Evolutionary conservation across 2,888 invertebrate species (phyloP), one percentile per base, ranked within the genome.

Genomic region (Leucozona laternaria): DNA sequence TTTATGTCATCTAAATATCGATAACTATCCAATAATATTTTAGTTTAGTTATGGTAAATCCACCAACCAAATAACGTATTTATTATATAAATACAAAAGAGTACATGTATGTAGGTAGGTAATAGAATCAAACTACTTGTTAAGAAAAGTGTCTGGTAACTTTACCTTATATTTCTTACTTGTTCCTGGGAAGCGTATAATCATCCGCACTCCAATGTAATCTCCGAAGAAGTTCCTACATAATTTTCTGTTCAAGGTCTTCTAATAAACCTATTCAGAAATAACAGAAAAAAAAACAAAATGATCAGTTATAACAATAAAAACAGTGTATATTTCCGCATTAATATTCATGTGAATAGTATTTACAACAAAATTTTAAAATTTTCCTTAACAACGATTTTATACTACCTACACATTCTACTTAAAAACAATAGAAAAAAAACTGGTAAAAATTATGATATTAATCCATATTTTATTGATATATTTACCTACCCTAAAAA

Each of bases 251-350:
- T 15, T 15, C 40, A 40, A 40, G 15, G 15, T 15, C 1, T 13
- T 15, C 15, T 5, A 4, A 10, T 13, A 13, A 37, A 37, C 4
- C 4, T 37, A n/a, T n/a, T n/a, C n/a, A 28, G 3, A 37, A 0
- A 13, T 1, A 37, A 37, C 3, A 31, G 2, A 34, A 20, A 0
- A 40, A 37, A 7, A n/a, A 17, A n/a, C 8, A 17, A 22, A 45
- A 28, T 0, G 4, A 45, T 15, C 17, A 28, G 11, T 43, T 62
- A 72, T 82, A 77, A 82, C 77, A 82, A 72, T 71, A 72, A 76
- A 77, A 82, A 77, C 81, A 82, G 53, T 76, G 40, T 70, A 64
- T 82, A 82, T 82, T 71, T 81, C 34, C 66, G 48, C 43, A 57
- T 77, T 68, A 17, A 58, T 45, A 57, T 43, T 37, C n/a, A 48